phyloP scores from a whole-genome alignment of 2,113 vertebrate species.

The Tinamus guttatus region DNA sequence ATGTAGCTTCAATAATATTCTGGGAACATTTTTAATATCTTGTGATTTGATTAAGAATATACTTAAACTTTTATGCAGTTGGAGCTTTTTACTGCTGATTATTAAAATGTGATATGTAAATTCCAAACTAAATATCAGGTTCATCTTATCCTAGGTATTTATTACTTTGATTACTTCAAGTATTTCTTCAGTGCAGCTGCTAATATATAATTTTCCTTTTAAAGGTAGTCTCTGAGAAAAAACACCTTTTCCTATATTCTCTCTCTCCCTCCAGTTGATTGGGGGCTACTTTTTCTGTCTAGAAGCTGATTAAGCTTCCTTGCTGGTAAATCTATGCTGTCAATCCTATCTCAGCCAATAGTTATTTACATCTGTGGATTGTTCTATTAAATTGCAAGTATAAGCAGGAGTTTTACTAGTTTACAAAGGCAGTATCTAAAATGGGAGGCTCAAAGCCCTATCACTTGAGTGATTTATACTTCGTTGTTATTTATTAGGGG shows the following conservation, averaged over 20 bases:
- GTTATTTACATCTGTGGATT: neutral
- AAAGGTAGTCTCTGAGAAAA: neutral
- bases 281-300: neutral
- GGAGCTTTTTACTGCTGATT: neutral
- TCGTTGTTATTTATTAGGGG: neutral
- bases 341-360: neutral
- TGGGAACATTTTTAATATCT: neutral
- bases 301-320: neutral
- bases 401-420: neutral
- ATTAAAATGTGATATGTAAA: neutral
- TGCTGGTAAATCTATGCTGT: neutral
- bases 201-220: neutral
- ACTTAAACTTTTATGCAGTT: neutral
- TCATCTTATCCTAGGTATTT: neutral
- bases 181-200: neutral
- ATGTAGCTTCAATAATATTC: neutral
- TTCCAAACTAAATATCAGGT: neutral
- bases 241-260: neutral
- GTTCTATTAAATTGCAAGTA: neutral
- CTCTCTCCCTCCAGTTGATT: neutral
- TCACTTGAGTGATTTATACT: neutral
- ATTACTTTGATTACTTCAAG: neutral
- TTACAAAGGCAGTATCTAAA: neutral
- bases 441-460: neutral
- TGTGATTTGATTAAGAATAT: neutral